Evolutionary conservation across 64 coral and sea anemone species (phyloP), one percentile per base, ranked within the genome.

Genomic region (Catalaphyllia jardinei): DNA sequence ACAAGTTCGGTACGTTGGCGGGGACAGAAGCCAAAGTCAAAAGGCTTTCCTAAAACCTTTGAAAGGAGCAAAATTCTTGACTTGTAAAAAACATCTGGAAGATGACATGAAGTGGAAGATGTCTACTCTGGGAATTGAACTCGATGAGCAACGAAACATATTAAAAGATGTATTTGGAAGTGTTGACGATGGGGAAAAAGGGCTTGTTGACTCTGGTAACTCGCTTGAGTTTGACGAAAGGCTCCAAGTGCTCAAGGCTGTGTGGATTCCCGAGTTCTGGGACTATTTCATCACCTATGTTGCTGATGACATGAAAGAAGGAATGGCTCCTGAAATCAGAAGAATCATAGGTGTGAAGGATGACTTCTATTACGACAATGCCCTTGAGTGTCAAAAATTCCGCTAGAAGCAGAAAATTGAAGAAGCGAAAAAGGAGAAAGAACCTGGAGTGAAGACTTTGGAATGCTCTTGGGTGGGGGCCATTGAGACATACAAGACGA

Each of bases 291-390:
- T 57, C 54, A 9, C 54, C 10, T 16, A 57, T 57, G 54, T 57
- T 57, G 54, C 54, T 12, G 54, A 57, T 57, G 54, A 57, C 15
- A 16, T 57, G 15, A 57, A 57, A 57, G 54, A 57, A 57, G 54
- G 54, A 57, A 57, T 57, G 54, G 15, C 11, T 57, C 54, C 54
- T 2, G 11, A 57, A 57, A 57, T 57, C 15, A 57, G 54, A 57
- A 57, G 54, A 16, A 57, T 16, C 54, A 57, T 57, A 15, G 54
- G 54, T 57, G 15, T 57, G 15, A 16, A 57, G 12, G 54, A 57
- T 57, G 90, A 93, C 57, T 73, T 73, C 71, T 93, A 87, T 61
- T 93, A 93, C 55, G 80, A 93, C 63, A 93, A 88, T 59, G 91
- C 91, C 16, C 86, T 79, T 22, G 91, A 88, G 80, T 86, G 84